These are phyloP conservation scores for Mimachlamys varia DNA, from an alignment of 2,888 invertebrate species.

Conservation along the genomic window DNA sequence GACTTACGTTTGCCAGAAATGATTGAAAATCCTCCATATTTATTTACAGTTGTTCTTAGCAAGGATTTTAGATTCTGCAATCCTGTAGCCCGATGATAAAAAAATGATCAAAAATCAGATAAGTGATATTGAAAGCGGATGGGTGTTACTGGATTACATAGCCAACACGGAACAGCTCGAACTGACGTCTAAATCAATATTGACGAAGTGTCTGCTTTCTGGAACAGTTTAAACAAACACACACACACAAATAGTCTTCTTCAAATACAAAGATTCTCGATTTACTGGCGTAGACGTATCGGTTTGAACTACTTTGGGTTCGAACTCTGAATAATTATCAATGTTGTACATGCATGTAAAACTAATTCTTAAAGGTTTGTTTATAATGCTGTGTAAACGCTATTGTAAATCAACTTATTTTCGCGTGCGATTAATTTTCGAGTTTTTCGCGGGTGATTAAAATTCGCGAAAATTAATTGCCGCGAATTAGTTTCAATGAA, in stretches of 20 bases:
- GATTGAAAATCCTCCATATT: background rate
- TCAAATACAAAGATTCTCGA: background rate
- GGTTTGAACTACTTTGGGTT: background rate
- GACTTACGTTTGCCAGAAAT: background rate
- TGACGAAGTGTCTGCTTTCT: background rate
- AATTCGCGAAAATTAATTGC: too few relatives aligned
- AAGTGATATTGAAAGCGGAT: background rate
- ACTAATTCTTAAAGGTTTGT: background rate
- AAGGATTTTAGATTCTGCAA: background rate
- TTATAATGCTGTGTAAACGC: background rate
- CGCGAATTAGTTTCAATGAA: background rate
- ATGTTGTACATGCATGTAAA: background rate
- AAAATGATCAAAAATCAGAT: background rate
- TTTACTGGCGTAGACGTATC: background rate
- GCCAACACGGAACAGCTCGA: background rate
- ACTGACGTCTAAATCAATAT: slow-evolving; percentile 10
- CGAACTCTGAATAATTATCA: background rate
- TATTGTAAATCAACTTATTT: too few relatives aligned
- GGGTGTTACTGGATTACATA: background rate
- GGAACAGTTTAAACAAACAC: slow-evolving; percentile 1
- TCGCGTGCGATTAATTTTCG: too few relatives aligned
- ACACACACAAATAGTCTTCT: background rate
- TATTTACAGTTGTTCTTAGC: background rate
- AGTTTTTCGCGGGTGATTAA: too few relatives aligned
- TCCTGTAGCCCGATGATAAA: background rate